Base-by-base conservation (phyloP, 2,113 vertebrate species). In the Ceyx cyanopectus region DNA sequence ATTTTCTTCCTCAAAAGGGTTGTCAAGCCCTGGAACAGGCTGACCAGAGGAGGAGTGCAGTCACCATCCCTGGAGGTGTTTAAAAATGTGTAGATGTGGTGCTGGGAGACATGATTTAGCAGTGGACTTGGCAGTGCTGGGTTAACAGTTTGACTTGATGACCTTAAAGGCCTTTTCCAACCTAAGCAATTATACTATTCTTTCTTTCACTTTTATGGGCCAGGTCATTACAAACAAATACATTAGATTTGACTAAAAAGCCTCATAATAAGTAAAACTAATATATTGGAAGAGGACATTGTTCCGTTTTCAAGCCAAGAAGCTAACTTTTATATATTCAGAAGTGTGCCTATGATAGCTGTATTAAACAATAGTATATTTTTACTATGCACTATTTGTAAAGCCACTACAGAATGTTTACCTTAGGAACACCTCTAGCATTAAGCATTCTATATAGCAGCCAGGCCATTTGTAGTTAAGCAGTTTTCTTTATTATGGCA, bases 311-410 rank as follows among this genome's bases (percentile, higher is more conserved):
- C 74, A 89, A 69, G 87, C 87, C 85, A 91, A 86, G 54, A 80
- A 63, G 23, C 77, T 66, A 87, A 85, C n/a, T 92, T 94, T 69
- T 62, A 73, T 23, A 75, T 85, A 92, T 90, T 60, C 57, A 90
- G 66, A 32, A 70, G 72, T 43, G 50, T 37, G 70, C 79, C 61
- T 75, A 37, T 58, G 78, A 93, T 80, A 81, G 73, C 41, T 95
- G 69, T 83, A 62, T 90, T 94, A 58, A 93, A 96, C 74, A 85
- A 94, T 66, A 86, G 34, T 46, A 63, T 81, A 75, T 89, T 95
- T 89, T 90, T n/a, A n/a, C n/a, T n/a, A n/a, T n/a, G n/a, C n/a
- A n/a, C n/a, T n/a, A n/a, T n/a, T n/a, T n/a, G n/a, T n/a, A n/a
- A n/a, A n/a, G n/a, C n/a, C n/a, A n/a, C n/a, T n/a, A n/a, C n/a